Base-by-base conservation (phyloP, 1,140 invertebrate genomes). In the Fopius arisanus region DNA sequence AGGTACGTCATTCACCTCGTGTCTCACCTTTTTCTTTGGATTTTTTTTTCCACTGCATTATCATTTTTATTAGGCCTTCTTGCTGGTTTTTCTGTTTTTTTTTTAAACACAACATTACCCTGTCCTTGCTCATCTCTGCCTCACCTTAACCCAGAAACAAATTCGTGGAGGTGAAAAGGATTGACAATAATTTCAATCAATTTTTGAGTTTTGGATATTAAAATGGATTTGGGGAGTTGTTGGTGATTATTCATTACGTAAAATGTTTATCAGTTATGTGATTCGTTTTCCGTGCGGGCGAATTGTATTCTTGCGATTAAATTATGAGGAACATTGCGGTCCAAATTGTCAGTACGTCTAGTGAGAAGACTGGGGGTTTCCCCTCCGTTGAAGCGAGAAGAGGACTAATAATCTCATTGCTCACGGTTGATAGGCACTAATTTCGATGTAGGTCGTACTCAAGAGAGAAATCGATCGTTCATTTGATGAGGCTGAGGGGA, bases 1-100 rank as follows among this genome's bases (percentile, higher is more conserved):
- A 90, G 95, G 95, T 96, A 91, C 88, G 90, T 89, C 51, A 19
- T 10, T 48, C 31, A 66, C 59, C 54, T 29, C 12, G 16, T 21
- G 62, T 40, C 71, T 59, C 31, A n/a, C 10, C 7, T 33, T 67
- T 70, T 70, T n/a, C 6, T 31, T 37, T 23, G 51, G 19, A 59
- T 59, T 68, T n/a, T 23, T 21, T 10, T 62, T 29, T 28, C 21
- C 23, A 0, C 14, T 23, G 4, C 26, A n/a, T 62, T 26, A 26
- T 62, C 26, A 62, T 62, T 62, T 62, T 62, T 28, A 51, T 51
- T 26, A 28, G 54, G 26, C 12, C 43, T 51, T 21, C 43, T 51
- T 19, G 43, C 14, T 10, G 33, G n/a, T n/a, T n/a, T 37, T 37
- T 51, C 19, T 51, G 43, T n/a, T 16, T 51, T 51, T 51, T 51